Base-by-base conservation (phyloP, 2,888 invertebrate genomes). In the Sinhomidia bicolor region DNA sequence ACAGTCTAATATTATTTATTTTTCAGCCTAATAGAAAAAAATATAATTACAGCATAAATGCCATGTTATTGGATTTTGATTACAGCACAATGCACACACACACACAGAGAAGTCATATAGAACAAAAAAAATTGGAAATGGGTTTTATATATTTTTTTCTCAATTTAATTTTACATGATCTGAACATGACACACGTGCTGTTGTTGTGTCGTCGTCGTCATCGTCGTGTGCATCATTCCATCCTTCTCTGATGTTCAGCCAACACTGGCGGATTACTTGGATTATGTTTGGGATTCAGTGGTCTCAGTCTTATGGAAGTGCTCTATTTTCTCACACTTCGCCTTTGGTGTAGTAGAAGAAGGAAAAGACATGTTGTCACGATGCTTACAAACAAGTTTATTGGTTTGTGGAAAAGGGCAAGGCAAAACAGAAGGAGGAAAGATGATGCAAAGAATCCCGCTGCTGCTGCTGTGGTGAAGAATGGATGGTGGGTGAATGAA, bases 201-300 rank as follows among this genome's bases (percentile, higher is more conserved):
- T 17, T 36, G 9, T 6, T 60, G 9, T n/a, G 60, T 60, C n/a
- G 17, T 60, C 23, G 0, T 68, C 36, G 36, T 68, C 36, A 29
- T 68, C 17, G 17, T 32, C 68, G 7, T 68, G 32, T 14, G n/a
- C n/a, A n/a, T n/a, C n/a, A n/a, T n/a, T n/a, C n/a, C n/a, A n/a
- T n/a, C n/a, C n/a, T n/a, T n/a, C n/a, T n/a, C n/a, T n/a, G n/a
- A n/a, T 60, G 23, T n/a, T 76, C 20, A 89, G 90, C 90, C 10
- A 91, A 90, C 60, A 89, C 89, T 20, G 90, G 90, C 20, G 91
- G 90, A 57, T 65, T 91, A 47, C 80, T 91, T 14, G 90, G 90
- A 0, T 76, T 90, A 1, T 90, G 89, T 36, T 51, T 90, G 10
- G 91, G 90, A 65, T 91, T 90, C 26, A 89, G 88, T 79, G 89